Percentiles rank a stretch among this genome's conserved stretches.
These are phyloP conservation scores for Dasyurus viverrinus DNA, from an alignment of 2,113 vertebrate genomes.

Conservation along the genomic window DNA sequence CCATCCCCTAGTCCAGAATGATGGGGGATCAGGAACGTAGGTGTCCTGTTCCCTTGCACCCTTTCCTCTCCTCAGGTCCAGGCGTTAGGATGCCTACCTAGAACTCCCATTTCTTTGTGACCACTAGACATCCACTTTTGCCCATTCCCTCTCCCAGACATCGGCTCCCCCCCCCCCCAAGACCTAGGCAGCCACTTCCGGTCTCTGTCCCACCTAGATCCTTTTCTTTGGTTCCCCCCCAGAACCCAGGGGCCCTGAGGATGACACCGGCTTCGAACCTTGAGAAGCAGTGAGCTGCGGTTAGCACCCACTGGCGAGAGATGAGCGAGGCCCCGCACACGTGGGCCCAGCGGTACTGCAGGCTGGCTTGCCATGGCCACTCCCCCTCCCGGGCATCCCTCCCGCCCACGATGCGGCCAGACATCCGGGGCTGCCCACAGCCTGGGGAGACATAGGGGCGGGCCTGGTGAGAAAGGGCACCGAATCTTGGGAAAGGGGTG, in stretches of 20 bases:
- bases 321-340: constrained; percentile 78
- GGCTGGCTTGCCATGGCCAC: constrained; percentile 81
- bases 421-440: constrained; percentile 67
- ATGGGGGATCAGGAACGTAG: too few relatives aligned
- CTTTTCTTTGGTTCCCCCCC: not conserved
- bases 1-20: not conserved
- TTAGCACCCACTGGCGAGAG: constrained; percentile 74
- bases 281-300: constrained; percentile 76
- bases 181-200: not conserved
- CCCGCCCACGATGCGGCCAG: constrained; percentile 76
- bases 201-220: not conserved
- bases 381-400: constrained; percentile 70
- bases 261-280: constrained; percentile 55
- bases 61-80: not conserved
- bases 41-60: too few relatives aligned
- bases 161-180: not conserved
- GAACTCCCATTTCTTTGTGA: not conserved
- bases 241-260: not conserved
- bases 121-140: not conserved
- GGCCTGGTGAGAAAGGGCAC: not conserved
- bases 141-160: not conserved
- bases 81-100: not conserved
- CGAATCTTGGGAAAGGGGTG: not conserved
- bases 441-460: not conserved
- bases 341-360: constrained; percentile 69